Evolutionary conservation across 2,888 invertebrate species (phyloP), one percentile per base, ranked within the genome.

Genomic region (Cheilosia scutellata): DNA sequence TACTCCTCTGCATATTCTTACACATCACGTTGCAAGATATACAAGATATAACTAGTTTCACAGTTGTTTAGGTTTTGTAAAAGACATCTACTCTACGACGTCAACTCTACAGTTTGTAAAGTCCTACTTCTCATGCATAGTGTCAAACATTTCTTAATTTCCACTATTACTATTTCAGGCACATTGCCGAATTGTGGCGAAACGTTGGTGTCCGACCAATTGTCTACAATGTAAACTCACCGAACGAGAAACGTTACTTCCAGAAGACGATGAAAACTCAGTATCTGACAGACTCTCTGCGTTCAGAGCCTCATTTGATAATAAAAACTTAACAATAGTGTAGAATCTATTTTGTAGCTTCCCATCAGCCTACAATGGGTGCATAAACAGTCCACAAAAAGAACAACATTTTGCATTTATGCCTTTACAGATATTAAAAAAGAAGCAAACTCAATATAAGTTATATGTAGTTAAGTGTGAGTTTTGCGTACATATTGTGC

Each of bases 241-340:
- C 92, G 62, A 93, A 92, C 88, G 92, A 93, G 88, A 93, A 93
- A 87, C 92, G 92, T 27, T 93, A 93, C 88, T 93, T 92, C 88
- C 92, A 92, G 87, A 92, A 92, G 87, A 91, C 92, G 5, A 91
- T 92, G 90, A 92, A 92, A 88, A 92, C 92, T 31, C 92, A 92
- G 89, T 93, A 93, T 89, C 88, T 93, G 76, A 93, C 92, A 11
- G 92, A 92, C 88, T 92, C 92, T 13, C 86, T 93, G 86, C 90
- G 92, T 66, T 92, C 92, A 55, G 92, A 93, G 82, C 92, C 92
- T 29, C 92, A 92, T 89, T 88, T 92, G 40, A 88, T 92, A 79
- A 90, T 91, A 89, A 92, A 92, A 86, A 90, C 91, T 80, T 92
- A 90, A 88, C 83, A 80, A 75, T 40, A 37, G 27, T 13, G 60